Percentiles rank a stretch among this genome's conserved stretches.
These are phyloP conservation scores for Drosophila multiciliata DNA, from an alignment of 2,888 invertebrate genomes.

Conservation along the genomic window DNA sequence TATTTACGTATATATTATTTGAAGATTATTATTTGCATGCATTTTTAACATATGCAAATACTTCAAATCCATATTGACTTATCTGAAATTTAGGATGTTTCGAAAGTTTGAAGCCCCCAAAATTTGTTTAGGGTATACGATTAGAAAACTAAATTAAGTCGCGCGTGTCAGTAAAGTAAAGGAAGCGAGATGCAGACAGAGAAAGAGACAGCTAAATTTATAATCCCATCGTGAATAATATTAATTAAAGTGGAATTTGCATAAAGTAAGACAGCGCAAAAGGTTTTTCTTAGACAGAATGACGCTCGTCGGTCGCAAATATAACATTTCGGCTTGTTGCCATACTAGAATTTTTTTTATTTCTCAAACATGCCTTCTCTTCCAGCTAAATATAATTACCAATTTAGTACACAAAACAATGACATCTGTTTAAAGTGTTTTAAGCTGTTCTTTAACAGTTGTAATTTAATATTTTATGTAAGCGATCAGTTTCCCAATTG, in stretches of 20 bases:
- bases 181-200: slow-evolving; percentile 36
- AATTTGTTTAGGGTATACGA: slow-evolving; percentile 46
- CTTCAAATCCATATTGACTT: background rate
- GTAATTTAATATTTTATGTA: background rate
- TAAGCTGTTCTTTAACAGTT: too few relatives aligned
- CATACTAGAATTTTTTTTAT: background rate
- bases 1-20: background rate
- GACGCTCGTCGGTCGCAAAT: slow-evolving; percentile 51
- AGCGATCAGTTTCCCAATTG: background rate
- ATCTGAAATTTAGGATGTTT: background rate
- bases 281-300: slow-evolving; percentile 77
- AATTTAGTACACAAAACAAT: background rate
- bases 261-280: slow-evolving; percentile 67
- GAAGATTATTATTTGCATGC: background rate
- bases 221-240: slow-evolving; percentile 58
- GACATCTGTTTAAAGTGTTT: background rate
- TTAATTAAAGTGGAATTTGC: slow-evolving; percentile 81
- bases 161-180: slow-evolving; percentile 58
- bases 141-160: slow-evolving; percentile 70
- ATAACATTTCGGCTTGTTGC: background rate
- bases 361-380: background rate
- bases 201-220: slow-evolving; percentile 58
- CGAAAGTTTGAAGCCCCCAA: background rate
- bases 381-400: background rate
- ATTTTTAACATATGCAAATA: background rate